Evolutionary conservation across 2,888 invertebrate species (phyloP), one percentile per base, ranked within the genome.

Genomic region (Diplolepis rosae): DNA sequence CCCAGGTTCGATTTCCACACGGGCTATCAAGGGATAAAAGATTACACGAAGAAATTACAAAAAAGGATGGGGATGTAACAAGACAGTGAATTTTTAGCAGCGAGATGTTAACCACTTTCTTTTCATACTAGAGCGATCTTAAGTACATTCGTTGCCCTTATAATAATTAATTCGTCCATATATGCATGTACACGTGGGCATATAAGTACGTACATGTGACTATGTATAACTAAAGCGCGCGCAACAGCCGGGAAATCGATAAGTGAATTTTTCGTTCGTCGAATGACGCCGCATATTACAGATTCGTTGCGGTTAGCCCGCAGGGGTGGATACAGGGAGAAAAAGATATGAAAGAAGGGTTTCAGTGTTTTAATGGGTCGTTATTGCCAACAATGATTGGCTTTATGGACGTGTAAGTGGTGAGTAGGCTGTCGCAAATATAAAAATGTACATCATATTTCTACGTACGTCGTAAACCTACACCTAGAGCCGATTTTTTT

Each of bases 261-360:
- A 35, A 30, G 48, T 48, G 66, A 28, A 24, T 22, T 72, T 74
- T 69, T 71, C 70, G 56, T 68, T 51, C 22, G 7, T 45, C 35
- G 61, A 61, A 66, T 65, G 52, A 15, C 22, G 45, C 30, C 32
- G n/a, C 15, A 27, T 65, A 61, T 28, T 30, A 15, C 27, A 68
- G 32, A 66, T 66, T 69, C 77, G 72, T 71, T 76, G 66, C 30
- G 66, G 74, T 35, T 39, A 39, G 32, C 68, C 69, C 24, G 24
- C 30, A 56, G 66, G 72, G 48, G 52, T 18, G 74, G 54, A 68
- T 45, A 51, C 65, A 48, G 24, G 69, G 71, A 74, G 71, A 68
- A 73, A 70, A 70, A 35, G 65, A 71, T 69, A 68, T 50, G n/a
- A 6, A 42, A 50, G 48, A 22, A 15, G 35, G 39, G 24, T 61